A percentile compares a stretch with the other conserved stretches of the same genome.
Conservation (phyloP, 2,113 vertebrate genomes). For the Sorex araneus region DNA sequence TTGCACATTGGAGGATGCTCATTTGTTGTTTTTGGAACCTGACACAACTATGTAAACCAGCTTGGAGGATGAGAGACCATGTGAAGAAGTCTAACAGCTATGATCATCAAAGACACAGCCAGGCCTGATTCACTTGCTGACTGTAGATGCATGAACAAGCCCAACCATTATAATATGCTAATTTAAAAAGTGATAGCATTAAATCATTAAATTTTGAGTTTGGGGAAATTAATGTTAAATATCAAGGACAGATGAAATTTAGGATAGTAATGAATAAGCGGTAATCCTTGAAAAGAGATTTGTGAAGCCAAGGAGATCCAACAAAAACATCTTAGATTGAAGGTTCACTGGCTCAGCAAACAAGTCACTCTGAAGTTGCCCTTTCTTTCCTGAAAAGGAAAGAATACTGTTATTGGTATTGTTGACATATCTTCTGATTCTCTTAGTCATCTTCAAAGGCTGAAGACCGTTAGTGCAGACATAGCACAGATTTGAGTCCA, state of each 20-base stretch:
- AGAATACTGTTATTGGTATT: neutral
- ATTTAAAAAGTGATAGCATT: neutral
- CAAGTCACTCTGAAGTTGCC: neutral
- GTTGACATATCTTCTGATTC: neutral
- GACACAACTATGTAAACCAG: neutral
- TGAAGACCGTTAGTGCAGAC: neutral
- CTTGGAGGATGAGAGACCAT: neutral
- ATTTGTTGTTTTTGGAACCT: conserved; percentile 25
- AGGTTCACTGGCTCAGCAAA: neutral
- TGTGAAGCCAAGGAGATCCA: neutral
- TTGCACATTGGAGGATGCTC: neutral
- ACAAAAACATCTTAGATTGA: neutral
- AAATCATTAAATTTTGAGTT: neutral
- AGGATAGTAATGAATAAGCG: neutral
- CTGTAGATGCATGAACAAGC: neutral
- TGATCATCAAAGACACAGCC: neutral
- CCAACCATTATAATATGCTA: neutral
- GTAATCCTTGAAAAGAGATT: neutral
- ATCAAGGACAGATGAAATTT: neutral
- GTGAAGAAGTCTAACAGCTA: neutral
- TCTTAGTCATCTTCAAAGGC: neutral
- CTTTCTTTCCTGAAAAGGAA: conserved; percentile 9
- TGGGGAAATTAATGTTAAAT: too few relatives aligned
- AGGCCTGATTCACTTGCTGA: neutral
- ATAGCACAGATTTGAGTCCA: neutral